These are phyloP conservation scores for Drosophila nr. perissopoda DNA, from an alignment of 2,888 invertebrate genomes.

Conservation along the genomic window DNA sequence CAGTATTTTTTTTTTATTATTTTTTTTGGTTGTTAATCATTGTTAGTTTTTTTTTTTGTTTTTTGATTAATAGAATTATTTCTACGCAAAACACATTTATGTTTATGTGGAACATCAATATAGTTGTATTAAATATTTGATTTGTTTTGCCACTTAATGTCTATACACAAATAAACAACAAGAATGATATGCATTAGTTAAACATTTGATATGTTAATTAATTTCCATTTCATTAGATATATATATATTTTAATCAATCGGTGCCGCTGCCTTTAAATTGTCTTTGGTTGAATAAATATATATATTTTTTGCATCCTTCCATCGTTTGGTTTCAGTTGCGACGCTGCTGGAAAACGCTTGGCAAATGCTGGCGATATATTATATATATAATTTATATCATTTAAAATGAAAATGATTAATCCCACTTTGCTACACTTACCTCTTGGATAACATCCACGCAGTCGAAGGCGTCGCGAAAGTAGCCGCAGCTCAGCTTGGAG, in stretches of 20 bases:
- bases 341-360: constrained; percentile 60
- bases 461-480: constrained; percentile 94
- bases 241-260: constrained; percentile 29
- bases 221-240: constrained; percentile 25
- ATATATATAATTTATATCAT: neutral
- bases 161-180: constrained; percentile 39
- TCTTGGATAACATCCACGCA: constrained; percentile 88
- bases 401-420: neutral
- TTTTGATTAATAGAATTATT: constrained; percentile 18
- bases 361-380: constrained; percentile 43
- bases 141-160: neutral
- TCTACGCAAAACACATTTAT: constrained; percentile 61
- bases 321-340: constrained; percentile 44
- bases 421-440: constrained; percentile 37
- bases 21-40: constrained; percentile 11
- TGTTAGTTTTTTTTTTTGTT: neutral
- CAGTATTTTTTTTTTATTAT: constrained; percentile 66
- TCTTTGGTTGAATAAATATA: constrained; percentile 16
- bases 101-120: constrained; percentile 29
- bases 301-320: neutral
- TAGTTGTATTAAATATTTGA: constrained; percentile 20
- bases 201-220: constrained; percentile 62
- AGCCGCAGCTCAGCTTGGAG: constrained; percentile 95
- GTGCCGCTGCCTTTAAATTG: constrained; percentile 26
- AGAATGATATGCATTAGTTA: constrained; percentile 64